A percentile compares a stretch with the other conserved stretches of the same genome.
phyloP scores from a whole-genome alignment of 2,113 vertebrate genomes.

The Rostratula benghalensis region DNA sequence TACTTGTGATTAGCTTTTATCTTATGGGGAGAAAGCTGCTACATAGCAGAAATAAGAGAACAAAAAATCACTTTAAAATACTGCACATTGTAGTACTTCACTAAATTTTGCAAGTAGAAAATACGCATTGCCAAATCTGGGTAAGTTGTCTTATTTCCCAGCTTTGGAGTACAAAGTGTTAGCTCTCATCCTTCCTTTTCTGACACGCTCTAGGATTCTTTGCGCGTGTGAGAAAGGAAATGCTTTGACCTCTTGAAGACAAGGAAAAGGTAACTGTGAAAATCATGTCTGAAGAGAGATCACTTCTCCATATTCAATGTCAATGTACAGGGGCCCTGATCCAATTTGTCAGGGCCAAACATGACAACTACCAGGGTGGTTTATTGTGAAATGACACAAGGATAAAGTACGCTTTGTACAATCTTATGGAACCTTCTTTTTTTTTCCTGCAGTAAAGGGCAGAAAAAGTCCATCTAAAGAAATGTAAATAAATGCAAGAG shows the following conservation, averaged over 20 bases:
- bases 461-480: background rate
- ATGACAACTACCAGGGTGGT: background rate
- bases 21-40: background rate
- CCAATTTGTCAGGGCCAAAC: background rate
- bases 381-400: background rate
- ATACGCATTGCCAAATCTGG: background rate
- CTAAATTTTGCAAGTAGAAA: background rate
- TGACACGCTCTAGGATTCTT: background rate
- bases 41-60: background rate
- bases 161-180: background rate
- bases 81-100: background rate
- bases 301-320: background rate
- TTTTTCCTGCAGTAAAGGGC: background rate
- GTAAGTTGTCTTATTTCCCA: background rate
- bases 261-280: background rate
- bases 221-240: background rate
- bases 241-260: background rate
- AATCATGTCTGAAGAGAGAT: background rate
- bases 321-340: rapidly evolving
- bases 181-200: background rate
- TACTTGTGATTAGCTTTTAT: background rate
- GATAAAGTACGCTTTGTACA: background rate
- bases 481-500: background rate
- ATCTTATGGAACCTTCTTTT: background rate
- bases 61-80: background rate